Percentiles rank a stretch among this genome's conserved stretches.
phyloP scores from a whole-genome alignment of 30 jellyfish, hydroid and myxozoan genomes.

The Sanderia malayensis region DNA sequence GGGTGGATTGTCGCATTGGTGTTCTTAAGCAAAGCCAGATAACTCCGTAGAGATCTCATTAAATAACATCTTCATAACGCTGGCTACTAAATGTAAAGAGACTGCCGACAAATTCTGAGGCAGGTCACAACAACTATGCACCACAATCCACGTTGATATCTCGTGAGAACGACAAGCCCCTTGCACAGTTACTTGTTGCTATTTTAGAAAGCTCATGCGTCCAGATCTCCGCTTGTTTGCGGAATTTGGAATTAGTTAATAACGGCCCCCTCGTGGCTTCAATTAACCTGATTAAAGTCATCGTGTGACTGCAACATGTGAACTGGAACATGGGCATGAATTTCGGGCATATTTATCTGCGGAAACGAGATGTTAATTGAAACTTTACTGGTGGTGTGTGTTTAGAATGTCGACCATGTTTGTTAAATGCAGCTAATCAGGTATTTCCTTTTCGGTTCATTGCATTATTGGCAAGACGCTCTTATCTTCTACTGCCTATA shows the following conservation, averaged over 20 bases:
- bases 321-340: neutral
- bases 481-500: too few relatives aligned
- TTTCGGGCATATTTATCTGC: neutral
- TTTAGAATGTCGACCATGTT: too few relatives aligned
- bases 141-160: neutral
- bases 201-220: constrained; percentile 3
- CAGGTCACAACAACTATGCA: neutral
- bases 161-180: neutral
- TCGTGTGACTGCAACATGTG: constrained; percentile 51
- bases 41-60: too few relatives aligned
- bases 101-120: neutral
- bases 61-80: too few relatives aligned
- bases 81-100: too few relatives aligned
- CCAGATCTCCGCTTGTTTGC: constrained; percentile 42
- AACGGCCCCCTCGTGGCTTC: constrained; percentile 58
- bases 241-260: constrained; percentile 51
- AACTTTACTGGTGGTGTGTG: too few relatives aligned
- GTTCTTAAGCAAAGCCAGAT: too few relatives aligned
- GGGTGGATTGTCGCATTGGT: too few relatives aligned
- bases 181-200: neutral
- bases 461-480: too few relatives aligned
- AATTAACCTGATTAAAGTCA: constrained; percentile 34
- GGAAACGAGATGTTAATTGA: neutral
- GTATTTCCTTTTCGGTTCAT: too few relatives aligned
- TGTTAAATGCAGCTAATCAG: too few relatives aligned